A percentile compares a stretch with the other conserved stretches of the same genome.
These are phyloP conservation scores for Galeruca laticollis DNA, from an alignment of 2,888 invertebrate genomes.

Conservation along the genomic window DNA sequence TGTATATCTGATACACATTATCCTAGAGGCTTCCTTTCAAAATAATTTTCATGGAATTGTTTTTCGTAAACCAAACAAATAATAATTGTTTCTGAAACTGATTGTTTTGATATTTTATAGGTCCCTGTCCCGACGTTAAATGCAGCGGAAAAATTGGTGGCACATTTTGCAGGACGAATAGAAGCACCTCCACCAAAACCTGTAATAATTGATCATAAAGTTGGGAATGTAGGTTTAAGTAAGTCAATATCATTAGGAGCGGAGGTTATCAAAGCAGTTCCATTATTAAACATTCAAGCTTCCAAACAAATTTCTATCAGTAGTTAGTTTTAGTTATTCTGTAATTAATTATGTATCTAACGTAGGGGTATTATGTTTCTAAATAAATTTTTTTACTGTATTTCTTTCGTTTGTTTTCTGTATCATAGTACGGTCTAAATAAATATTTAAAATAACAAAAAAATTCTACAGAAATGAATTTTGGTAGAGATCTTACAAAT, in stretches of 20 bases:
- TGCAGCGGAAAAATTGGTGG: constrained; percentile 75
- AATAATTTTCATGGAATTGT: too few relatives aligned
- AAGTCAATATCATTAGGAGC: constrained; percentile 1
- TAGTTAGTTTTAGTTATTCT: background rate
- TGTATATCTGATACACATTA: too few relatives aligned
- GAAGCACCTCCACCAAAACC: constrained; percentile 56
- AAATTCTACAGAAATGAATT: too few relatives aligned
- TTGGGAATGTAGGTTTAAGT: constrained; percentile 27
- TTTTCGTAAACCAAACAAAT: too few relatives aligned
- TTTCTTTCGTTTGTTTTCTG: too few relatives aligned
- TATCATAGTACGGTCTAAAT: too few relatives aligned
- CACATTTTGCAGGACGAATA: constrained; percentile 67
- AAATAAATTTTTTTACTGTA: background rate
- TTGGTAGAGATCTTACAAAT: too few relatives aligned
- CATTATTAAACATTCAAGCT: background rate
- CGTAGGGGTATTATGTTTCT: background rate
- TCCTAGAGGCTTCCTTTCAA: too few relatives aligned
- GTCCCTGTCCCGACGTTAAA: constrained; percentile 76
- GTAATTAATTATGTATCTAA: background rate
- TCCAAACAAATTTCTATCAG: background rate
- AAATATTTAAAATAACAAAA: too few relatives aligned
- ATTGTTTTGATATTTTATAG: constrained; percentile 64
- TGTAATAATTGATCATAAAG: constrained; percentile 47
- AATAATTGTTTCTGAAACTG: too few relatives aligned
- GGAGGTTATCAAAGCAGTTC: background rate